These are phyloP conservation scores for Chrysotoxum bicinctum DNA, from an alignment of 2,888 invertebrate genomes.

Conservation along the genomic window DNA sequence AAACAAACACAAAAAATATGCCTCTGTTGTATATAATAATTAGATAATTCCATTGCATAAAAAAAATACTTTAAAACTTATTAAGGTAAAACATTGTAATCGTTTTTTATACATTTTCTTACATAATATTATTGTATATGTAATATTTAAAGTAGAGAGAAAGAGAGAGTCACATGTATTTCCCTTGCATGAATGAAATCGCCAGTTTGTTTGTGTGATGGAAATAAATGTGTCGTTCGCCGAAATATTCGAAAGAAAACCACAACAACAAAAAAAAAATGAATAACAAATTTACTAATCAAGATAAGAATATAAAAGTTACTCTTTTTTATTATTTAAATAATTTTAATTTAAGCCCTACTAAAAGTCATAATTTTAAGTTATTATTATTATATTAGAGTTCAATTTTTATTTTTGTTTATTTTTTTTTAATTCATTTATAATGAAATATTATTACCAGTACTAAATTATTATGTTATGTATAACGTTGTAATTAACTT, in stretches of 20 bases:
- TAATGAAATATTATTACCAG: slow-evolving; percentile 75
- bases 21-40: slow-evolving; percentile 66
- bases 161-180: slow-evolving; percentile 77
- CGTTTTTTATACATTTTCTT: slow-evolving; percentile 70
- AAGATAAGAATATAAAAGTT: slow-evolving; percentile 69
- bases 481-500: slow-evolving; percentile 78
- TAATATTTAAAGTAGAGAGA: slow-evolving; percentile 59
- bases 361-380: slow-evolving; percentile 81
- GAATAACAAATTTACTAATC: slow-evolving; percentile 72
- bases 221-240: slow-evolving; percentile 39
- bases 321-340: slow-evolving; percentile 77
- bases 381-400: slow-evolving; percentile 73
- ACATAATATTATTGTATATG: slow-evolving; percentile 57
- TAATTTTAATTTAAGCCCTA: slow-evolving; percentile 75
- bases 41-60: slow-evolving; percentile 65
- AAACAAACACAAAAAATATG: slow-evolving; percentile 39
- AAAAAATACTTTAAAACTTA: slow-evolving; percentile 49
- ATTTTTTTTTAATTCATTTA: slow-evolving; percentile 76
- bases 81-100: slow-evolving; percentile 59
- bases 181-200: slow-evolving; percentile 77
- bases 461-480: slow-evolving; percentile 74
- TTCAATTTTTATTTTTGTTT: slow-evolving; percentile 71
- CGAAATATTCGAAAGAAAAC: slow-evolving; percentile 72
- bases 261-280: slow-evolving; percentile 70
- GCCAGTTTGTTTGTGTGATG: slow-evolving; percentile 78